Evolutionary conservation across 1,140 invertebrate species (phyloP).

Genomic region (Sycophila sp.): DNA sequence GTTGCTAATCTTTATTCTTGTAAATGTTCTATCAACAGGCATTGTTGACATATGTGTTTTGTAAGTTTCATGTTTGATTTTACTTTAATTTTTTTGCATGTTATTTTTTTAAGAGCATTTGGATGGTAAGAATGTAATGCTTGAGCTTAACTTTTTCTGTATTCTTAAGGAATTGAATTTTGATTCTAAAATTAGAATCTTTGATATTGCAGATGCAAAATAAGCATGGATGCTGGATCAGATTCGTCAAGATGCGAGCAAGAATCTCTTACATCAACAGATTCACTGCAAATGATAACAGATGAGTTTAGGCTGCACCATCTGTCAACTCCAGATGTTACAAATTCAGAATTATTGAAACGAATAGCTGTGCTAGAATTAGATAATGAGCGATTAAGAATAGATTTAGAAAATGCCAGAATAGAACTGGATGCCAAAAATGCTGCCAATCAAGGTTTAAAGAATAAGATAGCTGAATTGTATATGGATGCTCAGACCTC

Average conservation of each 20-base stretch:
- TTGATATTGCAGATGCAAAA: constrained; percentile 21
- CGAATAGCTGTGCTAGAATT: constrained; percentile 46
- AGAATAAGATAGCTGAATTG: constrained; percentile 52
- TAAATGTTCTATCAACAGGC: no score
- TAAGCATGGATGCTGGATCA: constrained; percentile 48
- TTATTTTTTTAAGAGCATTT: no score
- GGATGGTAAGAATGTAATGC: no score
- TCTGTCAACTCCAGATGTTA: constrained; percentile 45
- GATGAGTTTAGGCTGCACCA: constrained; percentile 49
- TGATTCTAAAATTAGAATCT: neutral
- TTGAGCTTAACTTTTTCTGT: no score
- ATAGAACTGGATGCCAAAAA: constrained; percentile 51
- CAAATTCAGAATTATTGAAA: constrained; percentile 47
- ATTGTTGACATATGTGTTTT: no score
- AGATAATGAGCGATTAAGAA: constrained; percentile 50
- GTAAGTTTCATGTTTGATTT: no score
- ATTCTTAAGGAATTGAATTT: neutral
- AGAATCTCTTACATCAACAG: constrained; percentile 48
- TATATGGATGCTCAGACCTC: constrained; percentile 49
- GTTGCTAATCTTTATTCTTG: no score
- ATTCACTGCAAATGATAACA: constrained; percentile 48
- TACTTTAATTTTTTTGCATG: no score
- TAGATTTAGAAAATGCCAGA: constrained; percentile 48
- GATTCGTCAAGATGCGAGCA: constrained; percentile 50
- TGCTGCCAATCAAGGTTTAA: constrained; percentile 53